Percentiles rank a stretch among this genome's conserved stretches.
Conservation (phyloP, 1,140 invertebrate genomes). For the Magallana ariakensis region DNA sequence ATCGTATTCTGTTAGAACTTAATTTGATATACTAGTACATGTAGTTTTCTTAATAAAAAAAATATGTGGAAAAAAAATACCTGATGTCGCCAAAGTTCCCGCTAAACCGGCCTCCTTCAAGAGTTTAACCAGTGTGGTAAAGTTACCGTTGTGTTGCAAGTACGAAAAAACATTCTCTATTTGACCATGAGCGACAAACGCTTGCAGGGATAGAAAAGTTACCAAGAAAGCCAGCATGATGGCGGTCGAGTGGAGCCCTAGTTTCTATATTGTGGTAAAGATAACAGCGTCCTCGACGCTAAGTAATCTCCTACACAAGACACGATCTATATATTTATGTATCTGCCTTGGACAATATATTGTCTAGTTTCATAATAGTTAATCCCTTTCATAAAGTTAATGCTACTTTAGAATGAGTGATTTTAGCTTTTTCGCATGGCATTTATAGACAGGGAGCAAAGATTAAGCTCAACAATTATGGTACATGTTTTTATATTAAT, state of each 20-base stretch:
- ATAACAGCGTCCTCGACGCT: not conserved
- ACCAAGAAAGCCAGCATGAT: not conserved
- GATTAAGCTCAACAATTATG: too few species aligned
- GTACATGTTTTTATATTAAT: too few species aligned
- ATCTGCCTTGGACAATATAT: not conserved
- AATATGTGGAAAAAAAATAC: not conserved
- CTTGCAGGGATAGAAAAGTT: not conserved
- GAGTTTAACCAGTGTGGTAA: constrained; percentile 24
- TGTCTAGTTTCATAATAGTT: not conserved
- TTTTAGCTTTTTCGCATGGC: too few species aligned
- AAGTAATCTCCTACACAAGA: not conserved
- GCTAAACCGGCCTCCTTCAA: constrained; percentile 17
- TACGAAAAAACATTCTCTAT: not conserved
- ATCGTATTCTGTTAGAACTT: too few species aligned
- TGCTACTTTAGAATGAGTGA: too few species aligned
- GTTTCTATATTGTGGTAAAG: not conserved
- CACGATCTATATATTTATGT: not conserved
- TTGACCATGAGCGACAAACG: not conserved
- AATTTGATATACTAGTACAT: too few species aligned
- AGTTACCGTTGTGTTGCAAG: constrained; percentile 16
- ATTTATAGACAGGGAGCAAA: too few species aligned
- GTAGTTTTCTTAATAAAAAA: not conserved
- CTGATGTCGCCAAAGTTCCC: constrained; percentile 13
- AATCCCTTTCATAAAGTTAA: too few species aligned
- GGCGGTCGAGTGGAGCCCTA: not conserved